Evolutionary conservation across 2,797 vertebrate species (phyloP), one percentile per base, ranked within the genome.

Genomic region (Limosa lapponica): DNA sequence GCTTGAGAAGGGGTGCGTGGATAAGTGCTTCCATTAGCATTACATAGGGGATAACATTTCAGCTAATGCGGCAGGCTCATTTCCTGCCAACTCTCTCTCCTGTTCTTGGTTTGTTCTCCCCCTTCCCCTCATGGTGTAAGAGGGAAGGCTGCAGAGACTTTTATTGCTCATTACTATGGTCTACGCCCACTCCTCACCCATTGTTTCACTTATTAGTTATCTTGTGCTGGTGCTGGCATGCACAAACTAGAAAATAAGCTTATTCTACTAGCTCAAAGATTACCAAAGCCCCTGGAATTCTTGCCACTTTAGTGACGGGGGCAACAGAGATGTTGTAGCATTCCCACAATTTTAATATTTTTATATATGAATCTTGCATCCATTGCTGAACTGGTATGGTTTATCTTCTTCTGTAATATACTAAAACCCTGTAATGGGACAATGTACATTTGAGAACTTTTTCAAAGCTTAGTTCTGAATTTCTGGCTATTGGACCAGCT

Each of bases 21-120:
- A 27, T 80, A 95, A 95, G 51, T 74, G 34, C 51, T 80, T 2
- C 36, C 19, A 24, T 93, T 90, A 70, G 16, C 58, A 25, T 91
- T 79, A 27, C 1, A 0, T 28, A 72, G 44, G 23, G 52, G 49
- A 54, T 39, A 81, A n/a, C 32, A 59, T 77, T 96, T 90, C 49
- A 67, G 22, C 55, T 80, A 74, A 82, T 39, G 32, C 46, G 8
- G 34, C 30, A 55, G 34, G 7, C 51, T 90, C 22, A 8, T 52
- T 93, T 96, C 30, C 70, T 93, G 43, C 32, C 27, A 37, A 30
- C 72, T 37, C 28, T 44, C 11, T 55, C 30, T 78, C 25, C 48
- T 20, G 1, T 28, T 83, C 49, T 79, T 61, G 24, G 7, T 48
- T 88, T 77, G 8, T 46, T 82, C 20, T 86, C 13, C 27, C 28